These are phyloP conservation scores for Sthenelais limicola DNA, from an alignment of 2,888 invertebrate genomes.

Conservation along the genomic window DNA sequence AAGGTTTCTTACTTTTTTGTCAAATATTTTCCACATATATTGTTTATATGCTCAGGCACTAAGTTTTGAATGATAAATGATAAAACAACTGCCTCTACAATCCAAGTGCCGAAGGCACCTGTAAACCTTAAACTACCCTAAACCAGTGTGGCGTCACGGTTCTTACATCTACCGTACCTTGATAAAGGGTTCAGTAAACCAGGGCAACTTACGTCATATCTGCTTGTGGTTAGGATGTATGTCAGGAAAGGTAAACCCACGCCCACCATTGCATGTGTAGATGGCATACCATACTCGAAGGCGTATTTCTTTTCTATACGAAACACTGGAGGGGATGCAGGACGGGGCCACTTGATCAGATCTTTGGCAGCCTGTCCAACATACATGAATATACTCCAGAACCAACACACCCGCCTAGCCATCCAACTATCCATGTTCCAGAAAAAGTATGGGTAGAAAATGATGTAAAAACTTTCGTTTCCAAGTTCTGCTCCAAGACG, in stretches of 20 bases:
- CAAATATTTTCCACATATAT: no score
- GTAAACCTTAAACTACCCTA: no score
- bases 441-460: conserved; percentile 94
- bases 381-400: conserved; percentile 70
- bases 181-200: no score
- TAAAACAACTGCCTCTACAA: no score
- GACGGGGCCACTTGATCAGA: conserved; percentile 83
- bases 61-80: no score
- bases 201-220: conserved; percentile 77
- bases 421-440: conserved; percentile 94
- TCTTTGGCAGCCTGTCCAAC: conserved; percentile 87
- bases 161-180: no score
- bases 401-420: conserved; percentile 80
- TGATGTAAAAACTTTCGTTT: conserved; percentile 91
- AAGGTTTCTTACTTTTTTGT: no score
- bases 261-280: conserved; percentile 94
- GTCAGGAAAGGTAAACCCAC: conserved; percentile 90
- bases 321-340: conserved; percentile 85
- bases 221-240: conserved; percentile 83
- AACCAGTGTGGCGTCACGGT: no score
- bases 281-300: conserved; percentile 94
- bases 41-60: no score
- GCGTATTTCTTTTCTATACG: conserved; percentile 90
- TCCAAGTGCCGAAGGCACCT: no score
- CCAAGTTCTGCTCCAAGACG: conserved; percentile 88